Evolutionary conservation across 2,113 vertebrate genomes (phyloP), one percentile per base, ranked within the genome.

Genomic region (Hepsetus odoe): DNA sequence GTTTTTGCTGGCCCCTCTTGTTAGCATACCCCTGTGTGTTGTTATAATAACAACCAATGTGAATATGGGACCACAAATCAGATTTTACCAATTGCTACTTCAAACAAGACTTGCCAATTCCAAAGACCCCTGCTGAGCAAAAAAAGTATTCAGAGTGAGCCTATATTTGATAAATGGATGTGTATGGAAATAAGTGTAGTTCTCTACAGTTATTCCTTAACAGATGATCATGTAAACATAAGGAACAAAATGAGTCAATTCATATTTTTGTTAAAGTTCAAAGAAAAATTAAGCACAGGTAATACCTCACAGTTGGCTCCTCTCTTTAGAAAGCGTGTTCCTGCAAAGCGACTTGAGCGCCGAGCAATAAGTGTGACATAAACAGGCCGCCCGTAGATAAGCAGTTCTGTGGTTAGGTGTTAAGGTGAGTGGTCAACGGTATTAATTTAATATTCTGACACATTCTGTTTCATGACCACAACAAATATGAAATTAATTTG

Each of bases 271-370:
- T 51, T n/a, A 51, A 80, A 51, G 46, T 71, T 85, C 80, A 74
- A 46, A 78, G 38, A 75, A 80, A 74, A 49, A 79, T 56, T 61
- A 76, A 59, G 64, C 69, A 71, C 65, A 30, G 5, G 74, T 75
- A 33, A 35, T 16, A 99, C 98, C 96, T 97, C 94, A 84, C 94
- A 96, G 90, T 97, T 99, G 80, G 98, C 88, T 71, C 98, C 98
- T 90, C 98, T 95, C 89, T 99, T 99, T 77, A 99, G 93, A 90
- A 99, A 99, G 62, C 98, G 97, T 4, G 98, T 99, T 58, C 98
- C 98, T 24, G 98, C 96, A 87, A 98, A 99, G 87, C 92, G 96
- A 84, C 97, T 97, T 87, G 98, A 99, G 82, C 98, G 95, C 85
- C 98, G 95, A 64, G 98, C 98, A 83, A 99, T 96, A 74, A 99